Conservation (phyloP, 2,888 invertebrate genomes). For the Molorchus minor region DNA sequence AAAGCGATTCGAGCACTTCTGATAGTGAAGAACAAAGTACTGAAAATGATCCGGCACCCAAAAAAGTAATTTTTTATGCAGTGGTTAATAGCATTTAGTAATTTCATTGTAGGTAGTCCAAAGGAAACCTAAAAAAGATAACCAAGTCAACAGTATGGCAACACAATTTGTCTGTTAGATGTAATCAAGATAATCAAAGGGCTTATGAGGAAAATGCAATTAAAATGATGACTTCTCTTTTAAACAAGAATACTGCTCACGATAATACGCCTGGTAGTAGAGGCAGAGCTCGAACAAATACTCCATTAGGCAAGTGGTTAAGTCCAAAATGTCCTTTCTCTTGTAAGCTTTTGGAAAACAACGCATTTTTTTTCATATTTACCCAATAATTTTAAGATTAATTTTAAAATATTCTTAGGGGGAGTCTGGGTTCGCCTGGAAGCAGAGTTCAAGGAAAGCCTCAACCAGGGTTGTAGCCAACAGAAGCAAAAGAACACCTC, state of each 20-base stretch:
- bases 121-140: conserved; percentile 44
- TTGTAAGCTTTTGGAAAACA: too few relatives aligned
- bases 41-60: conserved; percentile 51
- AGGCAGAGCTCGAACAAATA: conserved; percentile 42
- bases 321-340: background rate
- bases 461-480: conserved; percentile 29
- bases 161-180: conserved; percentile 78
- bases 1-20: conserved; percentile 40
- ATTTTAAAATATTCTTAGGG: conserved; percentile 61
- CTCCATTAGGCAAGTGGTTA: conserved; percentile 52
- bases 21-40: conserved; percentile 52
- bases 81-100: background rate
- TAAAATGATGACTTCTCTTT: conserved; percentile 71
- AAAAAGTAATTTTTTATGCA: conserved; percentile 26
- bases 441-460: conserved; percentile 77
- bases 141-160: conserved; percentile 75
- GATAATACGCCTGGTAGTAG: conserved; percentile 34
- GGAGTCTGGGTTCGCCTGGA: conserved; percentile 81
- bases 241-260: conserved; percentile 63
- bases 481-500: conserved; percentile 24
- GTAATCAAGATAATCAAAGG: conserved; percentile 88
- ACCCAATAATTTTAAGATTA: too few relatives aligned
- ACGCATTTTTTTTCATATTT: too few relatives aligned
- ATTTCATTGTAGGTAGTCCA: conserved; percentile 28
- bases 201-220: conserved; percentile 83